phyloP scores from a whole-genome alignment of 2,888 invertebrate genomes.

The Agrochola lychnidis region DNA sequence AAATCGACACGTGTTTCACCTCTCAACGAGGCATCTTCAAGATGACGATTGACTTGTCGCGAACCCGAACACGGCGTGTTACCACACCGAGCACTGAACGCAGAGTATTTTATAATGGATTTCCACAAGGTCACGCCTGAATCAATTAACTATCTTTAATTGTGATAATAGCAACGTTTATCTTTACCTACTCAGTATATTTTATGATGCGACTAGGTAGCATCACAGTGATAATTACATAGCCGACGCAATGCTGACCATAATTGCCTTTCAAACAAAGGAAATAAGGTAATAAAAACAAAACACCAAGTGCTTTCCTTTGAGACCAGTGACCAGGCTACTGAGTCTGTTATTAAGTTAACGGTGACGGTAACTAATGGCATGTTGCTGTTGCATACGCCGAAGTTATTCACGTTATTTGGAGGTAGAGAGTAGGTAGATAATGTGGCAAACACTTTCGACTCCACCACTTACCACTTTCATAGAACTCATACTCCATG shows the following conservation, averaged over 20 bases:
- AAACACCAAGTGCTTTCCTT: conserved; percentile 33
- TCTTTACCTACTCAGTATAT: neutral
- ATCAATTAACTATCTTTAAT: neutral
- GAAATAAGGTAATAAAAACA: conserved; percentile 28
- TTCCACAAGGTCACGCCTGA: no score
- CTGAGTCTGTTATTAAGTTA: conserved; percentile 21
- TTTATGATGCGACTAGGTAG: neutral
- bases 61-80: no score
- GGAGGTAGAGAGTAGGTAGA: neutral
- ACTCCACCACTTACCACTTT: no score
- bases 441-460: neutral
- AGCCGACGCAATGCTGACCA: neutral
- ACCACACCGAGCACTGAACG: no score
- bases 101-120: no score
- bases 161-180: neutral
- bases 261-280: conserved; percentile 3
- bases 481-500: no score
- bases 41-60: no score
- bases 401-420: neutral
- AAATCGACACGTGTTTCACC: no score
- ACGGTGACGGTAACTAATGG: neutral
- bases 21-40: no score
- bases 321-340: conserved; percentile 2
- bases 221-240: neutral
- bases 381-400: neutral